These are phyloP conservation scores for Nysson spinosus DNA, from an alignment of 2,888 invertebrate species.

Conservation along the genomic window DNA sequence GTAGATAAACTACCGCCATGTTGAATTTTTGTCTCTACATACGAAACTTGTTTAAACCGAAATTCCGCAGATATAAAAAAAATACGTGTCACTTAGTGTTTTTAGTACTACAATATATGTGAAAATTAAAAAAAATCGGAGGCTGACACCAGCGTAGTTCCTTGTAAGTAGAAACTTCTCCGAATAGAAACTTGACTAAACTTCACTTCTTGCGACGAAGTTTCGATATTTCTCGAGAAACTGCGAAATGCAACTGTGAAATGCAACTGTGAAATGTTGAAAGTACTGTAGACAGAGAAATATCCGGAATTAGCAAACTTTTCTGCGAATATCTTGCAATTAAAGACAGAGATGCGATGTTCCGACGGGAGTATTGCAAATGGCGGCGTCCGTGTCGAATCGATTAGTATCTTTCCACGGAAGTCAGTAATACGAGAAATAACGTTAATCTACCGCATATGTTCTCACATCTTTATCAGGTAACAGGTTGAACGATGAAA, in stretches of 20 bases:
- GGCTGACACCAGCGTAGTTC: too few relatives aligned
- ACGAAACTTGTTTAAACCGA: too few relatives aligned
- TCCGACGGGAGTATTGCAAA: too few relatives aligned
- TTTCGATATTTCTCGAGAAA: neutral
- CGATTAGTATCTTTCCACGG: constrained; percentile 19
- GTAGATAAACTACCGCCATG: too few relatives aligned
- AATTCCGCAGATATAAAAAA: too few relatives aligned
- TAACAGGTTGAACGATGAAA: neutral
- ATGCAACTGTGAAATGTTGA: neutral
- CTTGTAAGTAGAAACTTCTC: neutral
- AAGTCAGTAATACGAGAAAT: constrained; percentile 18
- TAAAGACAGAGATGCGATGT: too few relatives aligned
- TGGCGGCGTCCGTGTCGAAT: neutral
- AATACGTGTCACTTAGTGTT: too few relatives aligned
- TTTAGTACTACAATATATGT: too few relatives aligned
- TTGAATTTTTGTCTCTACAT: too few relatives aligned
- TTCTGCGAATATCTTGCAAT: too few relatives aligned
- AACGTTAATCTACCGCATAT: neutral
- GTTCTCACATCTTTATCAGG: constrained; percentile 20
- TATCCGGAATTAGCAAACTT: constrained; percentile 3
- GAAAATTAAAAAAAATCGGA: too few relatives aligned
- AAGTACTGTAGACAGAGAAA: constrained; percentile 5
- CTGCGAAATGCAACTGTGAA: neutral
- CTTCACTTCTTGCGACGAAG: too few relatives aligned
- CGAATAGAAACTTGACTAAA: neutral